phyloP scores from a whole-genome alignment of 2,888 invertebrate species.

The Exocentrus adspersus region DNA sequence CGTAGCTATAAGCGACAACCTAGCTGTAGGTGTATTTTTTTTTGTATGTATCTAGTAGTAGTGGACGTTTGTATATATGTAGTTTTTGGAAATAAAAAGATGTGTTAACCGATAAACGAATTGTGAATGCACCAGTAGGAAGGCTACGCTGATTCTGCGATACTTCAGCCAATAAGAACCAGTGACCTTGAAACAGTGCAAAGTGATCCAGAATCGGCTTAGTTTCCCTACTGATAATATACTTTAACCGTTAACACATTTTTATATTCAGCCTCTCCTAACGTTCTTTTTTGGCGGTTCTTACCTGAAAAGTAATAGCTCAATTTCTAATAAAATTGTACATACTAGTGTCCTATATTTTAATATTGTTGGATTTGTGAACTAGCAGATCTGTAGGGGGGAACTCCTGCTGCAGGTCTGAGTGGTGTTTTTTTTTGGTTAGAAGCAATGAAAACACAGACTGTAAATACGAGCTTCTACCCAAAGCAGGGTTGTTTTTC shows the following conservation, averaged over 20 bases:
- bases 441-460: slow-evolving; percentile 12
- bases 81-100: slow-evolving; percentile 19
- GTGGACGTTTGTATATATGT: slow-evolving; percentile 10
- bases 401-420: background rate
- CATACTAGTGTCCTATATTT: slow-evolving; percentile 21
- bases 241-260: slow-evolving; percentile 16
- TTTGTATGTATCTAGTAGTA: slow-evolving; percentile 25
- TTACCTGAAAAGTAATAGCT: slow-evolving; percentile 39
- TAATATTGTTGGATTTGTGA: slow-evolving; percentile 6
- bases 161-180: too few species aligned
- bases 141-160: background rate
- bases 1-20: slow-evolving; percentile 61
- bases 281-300: slow-evolving; percentile 7
- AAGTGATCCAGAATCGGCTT: too few species aligned
- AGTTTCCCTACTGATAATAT: too few species aligned
- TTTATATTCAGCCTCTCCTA: slow-evolving; percentile 4
- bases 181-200: too few species aligned
- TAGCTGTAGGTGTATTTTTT: slow-evolving; percentile 41
- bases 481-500: slow-evolving; percentile 11
- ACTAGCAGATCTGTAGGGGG: background rate
- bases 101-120: slow-evolving; percentile 22
- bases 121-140: background rate
- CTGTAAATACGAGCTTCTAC: slow-evolving; percentile 31
- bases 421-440: background rate
- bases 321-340: slow-evolving; percentile 34